Percentiles rank a stretch among this genome's conserved stretches.
These are phyloP conservation scores for Seira sanloemensis DNA, from an alignment of 2,888 invertebrate genomes.

Conservation along the genomic window DNA sequence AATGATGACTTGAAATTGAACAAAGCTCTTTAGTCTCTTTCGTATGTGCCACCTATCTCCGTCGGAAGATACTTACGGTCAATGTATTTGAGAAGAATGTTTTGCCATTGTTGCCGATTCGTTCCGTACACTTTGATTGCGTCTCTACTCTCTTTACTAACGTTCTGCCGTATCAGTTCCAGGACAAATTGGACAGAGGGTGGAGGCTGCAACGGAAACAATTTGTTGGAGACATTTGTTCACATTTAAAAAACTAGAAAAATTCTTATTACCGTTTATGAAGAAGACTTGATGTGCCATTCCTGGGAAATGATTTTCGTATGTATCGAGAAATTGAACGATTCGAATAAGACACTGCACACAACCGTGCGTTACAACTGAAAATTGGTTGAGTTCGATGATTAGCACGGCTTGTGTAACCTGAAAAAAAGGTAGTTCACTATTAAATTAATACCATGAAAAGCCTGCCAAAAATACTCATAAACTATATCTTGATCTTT, in stretches of 20 bases:
- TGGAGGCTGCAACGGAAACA: slow-evolving; percentile 17
- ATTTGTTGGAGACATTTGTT: neutral
- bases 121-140: slow-evolving; percentile 24
- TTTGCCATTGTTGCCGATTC: neutral
- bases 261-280: slow-evolving; percentile 30
- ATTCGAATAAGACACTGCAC: slow-evolving; percentile 16
- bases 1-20: neutral
- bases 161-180: slow-evolving; percentile 12
- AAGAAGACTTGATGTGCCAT: slow-evolving; percentile 29
- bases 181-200: slow-evolving; percentile 14
- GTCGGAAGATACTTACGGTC: slow-evolving; percentile 24
- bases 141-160: slow-evolving; percentile 17
- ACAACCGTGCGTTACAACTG: slow-evolving; percentile 30
- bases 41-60: slow-evolving; percentile 26
- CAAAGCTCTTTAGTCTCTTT: slow-evolving; percentile 2
- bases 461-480: neutral
- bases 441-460: neutral
- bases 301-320: slow-evolving; percentile 43
- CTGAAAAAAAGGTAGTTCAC: neutral
- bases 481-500: neutral
- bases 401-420: slow-evolving; percentile 32
- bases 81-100: neutral
- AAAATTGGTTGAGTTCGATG: slow-evolving; percentile 28
- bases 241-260: slow-evolving; percentile 4
- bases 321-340: slow-evolving; percentile 24